Conservation (phyloP, 2,113 vertebrate species). For the Esox niger region DNA sequence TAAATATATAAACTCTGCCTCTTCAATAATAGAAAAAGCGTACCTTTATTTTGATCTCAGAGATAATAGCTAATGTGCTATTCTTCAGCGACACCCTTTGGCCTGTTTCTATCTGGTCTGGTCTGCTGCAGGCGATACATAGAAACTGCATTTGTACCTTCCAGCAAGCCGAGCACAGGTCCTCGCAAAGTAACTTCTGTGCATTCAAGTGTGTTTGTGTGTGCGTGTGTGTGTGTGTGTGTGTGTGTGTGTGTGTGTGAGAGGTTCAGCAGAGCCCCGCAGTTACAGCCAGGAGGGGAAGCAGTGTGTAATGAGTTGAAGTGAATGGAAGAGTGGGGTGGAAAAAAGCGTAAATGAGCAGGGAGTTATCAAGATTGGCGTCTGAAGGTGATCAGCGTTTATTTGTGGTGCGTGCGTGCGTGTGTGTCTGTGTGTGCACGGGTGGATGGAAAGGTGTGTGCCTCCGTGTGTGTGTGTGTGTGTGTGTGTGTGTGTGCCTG, state of each 20-base stretch:
- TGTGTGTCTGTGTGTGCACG: constrained; percentile 8
- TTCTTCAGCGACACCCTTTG: constrained; percentile 30
- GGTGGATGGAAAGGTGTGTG: constrained; percentile 17
- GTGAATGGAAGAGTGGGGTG: constrained; percentile 5
- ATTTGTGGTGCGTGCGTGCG: neutral
- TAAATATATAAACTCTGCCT: constrained; percentile 7
- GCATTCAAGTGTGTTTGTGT: constrained; percentile 43
- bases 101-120: neutral
- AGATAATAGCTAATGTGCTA: constrained; percentile 2
- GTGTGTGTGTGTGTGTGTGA: neutral
- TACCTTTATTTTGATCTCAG: constrained; percentile 49
- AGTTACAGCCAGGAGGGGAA: neutral
- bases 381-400: neutral
- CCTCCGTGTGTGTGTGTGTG: constrained; percentile 16
- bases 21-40: constrained; percentile 46
- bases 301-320: constrained; percentile 17
- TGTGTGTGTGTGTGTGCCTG: constrained; percentile 11
- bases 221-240: constrained; percentile 28
- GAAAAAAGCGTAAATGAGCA: neutral
- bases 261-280: constrained; percentile 1
- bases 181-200: neutral
- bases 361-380: neutral
- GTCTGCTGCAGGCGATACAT: constrained; percentile 18
- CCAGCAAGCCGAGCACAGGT: constrained; percentile 3
- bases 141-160: constrained; percentile 36